A percentile compares a stretch with the other conserved stretches of the same genome.
Evolutionary conservation across 2,113 vertebrate genomes (phyloP).

Genomic region (Micronycteris hirsuta): DNA sequence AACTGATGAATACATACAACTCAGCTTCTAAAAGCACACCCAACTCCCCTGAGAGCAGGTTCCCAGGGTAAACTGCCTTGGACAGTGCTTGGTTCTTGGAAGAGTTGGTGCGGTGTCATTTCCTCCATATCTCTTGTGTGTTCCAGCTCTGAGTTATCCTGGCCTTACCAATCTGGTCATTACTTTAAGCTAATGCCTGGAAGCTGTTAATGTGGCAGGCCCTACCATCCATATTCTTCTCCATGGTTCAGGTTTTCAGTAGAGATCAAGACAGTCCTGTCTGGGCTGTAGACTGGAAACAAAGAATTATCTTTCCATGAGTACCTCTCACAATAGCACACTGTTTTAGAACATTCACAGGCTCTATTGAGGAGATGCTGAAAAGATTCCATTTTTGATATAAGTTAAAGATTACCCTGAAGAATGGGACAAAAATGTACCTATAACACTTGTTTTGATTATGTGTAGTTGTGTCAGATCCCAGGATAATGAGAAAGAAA

Average conservation of each 20-base stretch:
- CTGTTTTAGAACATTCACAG: not conserved
- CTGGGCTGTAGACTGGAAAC: not conserved
- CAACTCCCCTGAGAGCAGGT: not conserved
- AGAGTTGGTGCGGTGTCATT: not conserved
- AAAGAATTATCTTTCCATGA: not conserved
- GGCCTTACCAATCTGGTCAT: not conserved
- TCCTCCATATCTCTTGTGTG: not conserved
- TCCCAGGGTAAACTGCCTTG: not conserved
- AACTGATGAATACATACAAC: not conserved
- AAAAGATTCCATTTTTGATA: not conserved
- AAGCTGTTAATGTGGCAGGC: not conserved
- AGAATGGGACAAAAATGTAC: not conserved
- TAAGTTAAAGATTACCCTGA: conserved; percentile 4
- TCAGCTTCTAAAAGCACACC: not conserved
- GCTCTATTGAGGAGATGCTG: not conserved
- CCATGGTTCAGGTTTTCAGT: conserved; percentile 3
- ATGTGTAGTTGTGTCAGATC: not conserved
- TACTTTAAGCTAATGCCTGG: not conserved
- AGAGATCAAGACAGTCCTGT: not conserved
- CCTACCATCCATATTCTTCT: not conserved
- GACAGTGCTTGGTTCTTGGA: not conserved
- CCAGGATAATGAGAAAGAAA: fast-evolving
- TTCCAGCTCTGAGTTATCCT: not conserved
- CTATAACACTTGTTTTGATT: not conserved
- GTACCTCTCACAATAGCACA: not conserved